These are phyloP conservation scores for Plutomurus gul DNA, from an alignment of 1,140 invertebrate genomes.

Conservation along the genomic window DNA sequence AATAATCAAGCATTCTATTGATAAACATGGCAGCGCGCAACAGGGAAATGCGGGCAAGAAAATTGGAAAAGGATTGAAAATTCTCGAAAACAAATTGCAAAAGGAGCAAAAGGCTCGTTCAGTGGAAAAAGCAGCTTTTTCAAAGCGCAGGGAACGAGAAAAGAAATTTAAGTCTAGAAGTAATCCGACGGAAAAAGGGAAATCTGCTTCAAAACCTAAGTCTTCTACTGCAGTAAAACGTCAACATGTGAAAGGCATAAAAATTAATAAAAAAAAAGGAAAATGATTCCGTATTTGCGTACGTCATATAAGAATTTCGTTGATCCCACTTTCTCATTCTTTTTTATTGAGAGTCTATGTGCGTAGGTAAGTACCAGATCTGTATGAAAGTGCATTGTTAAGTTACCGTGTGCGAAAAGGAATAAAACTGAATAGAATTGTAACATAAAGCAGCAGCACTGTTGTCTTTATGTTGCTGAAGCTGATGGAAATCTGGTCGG, in stretches of 20 bases:
- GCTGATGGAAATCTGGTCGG: background rate
- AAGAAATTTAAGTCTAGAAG: background rate
- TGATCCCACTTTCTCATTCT: no score
- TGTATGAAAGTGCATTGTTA: no score
- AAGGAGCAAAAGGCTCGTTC: background rate
- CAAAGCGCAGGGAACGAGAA: background rate
- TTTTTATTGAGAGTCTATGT: no score
- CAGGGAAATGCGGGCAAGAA: background rate
- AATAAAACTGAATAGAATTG: no score
- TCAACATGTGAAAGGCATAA: no score
- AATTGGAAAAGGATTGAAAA: background rate
- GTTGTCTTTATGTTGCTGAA: background rate
- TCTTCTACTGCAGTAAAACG: no score
- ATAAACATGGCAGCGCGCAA: background rate
- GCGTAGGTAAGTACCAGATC: no score
- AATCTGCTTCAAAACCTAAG: background rate
- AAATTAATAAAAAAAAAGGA: no score
- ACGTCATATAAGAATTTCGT: no score
- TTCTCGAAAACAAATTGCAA: background rate
- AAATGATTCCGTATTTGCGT: no score
- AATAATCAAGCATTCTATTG: background rate
- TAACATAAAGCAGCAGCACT: no score
- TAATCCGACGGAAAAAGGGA: background rate
- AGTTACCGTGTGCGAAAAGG: no score
- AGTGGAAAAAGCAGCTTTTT: background rate